Base-by-base conservation (phyloP, 2,888 invertebrate genomes). In the Meiosimyza decipiens region DNA sequence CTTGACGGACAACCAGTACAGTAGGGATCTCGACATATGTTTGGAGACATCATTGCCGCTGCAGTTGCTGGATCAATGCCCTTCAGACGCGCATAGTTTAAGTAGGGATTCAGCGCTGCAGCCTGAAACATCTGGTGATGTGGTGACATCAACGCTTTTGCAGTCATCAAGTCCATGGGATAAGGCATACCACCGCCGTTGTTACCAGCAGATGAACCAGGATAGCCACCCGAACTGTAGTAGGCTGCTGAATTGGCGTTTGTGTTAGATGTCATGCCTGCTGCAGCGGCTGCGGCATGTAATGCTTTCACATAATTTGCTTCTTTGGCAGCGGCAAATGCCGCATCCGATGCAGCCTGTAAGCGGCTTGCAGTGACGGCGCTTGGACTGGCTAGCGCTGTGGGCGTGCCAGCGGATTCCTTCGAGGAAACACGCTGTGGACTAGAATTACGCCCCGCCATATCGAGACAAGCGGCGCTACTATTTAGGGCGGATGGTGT, bases 1-100 rank as follows among this genome's bases (percentile, higher is more conserved):
- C 93, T 95, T 75, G 96, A 88, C 78, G 95, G 94, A 85, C 97
- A 97, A 70, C 96, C 96, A 0, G 95, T 95, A 86, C 97, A 97
- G 84, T 95, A 96, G 1, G 96, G 96, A 87, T 97, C 97, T 73
- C 96, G 90, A 85, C 97, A 97, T 51, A 92, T 90, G 40, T 95
- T 92, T 12, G 93, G 92, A 70, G 93, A 84, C 76, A 93, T 85
- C 79, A 93, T 85, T 78, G 93, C 85, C 89, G 2, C 77, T 54
- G 79, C 78, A 52, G 78, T 77, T 18, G 78, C 73, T 1, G 79
- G 81, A 65, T 87, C 87, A 72, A 86, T 77, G 3, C 86, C 90
- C 88, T 96, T 95, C 88, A 96, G 92, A 76, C 95, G 90, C 6
- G 95, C 95, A 83, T 96, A 96, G 71, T 94, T 92, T 75, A 96